Evolutionary conservation across 2,113 vertebrate species (phyloP).

Genomic region (Corythaixoides concolor): DNA sequence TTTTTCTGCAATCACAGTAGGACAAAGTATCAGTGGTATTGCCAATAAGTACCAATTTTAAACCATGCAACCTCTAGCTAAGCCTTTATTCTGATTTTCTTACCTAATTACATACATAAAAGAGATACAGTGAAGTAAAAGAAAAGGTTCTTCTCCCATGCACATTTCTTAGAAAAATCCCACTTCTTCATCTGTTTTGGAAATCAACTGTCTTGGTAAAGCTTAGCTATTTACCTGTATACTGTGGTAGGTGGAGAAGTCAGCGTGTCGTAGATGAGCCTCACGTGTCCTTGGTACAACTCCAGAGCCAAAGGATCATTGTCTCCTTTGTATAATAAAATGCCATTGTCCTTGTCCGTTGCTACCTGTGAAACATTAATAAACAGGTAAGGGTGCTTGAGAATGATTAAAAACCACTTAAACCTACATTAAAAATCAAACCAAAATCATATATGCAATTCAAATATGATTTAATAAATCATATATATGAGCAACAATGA

Average conservation of each 20-base stretch:
- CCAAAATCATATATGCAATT: neutral
- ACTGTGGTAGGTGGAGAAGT: constrained; percentile 92
- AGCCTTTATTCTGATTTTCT: neutral
- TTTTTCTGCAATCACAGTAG: neutral
- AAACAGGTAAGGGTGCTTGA: neutral
- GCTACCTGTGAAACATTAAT: constrained; percentile 82
- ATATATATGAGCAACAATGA: neutral
- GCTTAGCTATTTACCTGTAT: constrained; percentile 82
- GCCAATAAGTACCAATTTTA: neutral
- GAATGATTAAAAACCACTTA: neutral
- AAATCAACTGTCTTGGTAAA: neutral
- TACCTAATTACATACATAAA: neutral
- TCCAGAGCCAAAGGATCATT: constrained; percentile 94
- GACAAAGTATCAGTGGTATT: neutral
- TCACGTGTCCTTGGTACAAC: constrained; percentile 94
- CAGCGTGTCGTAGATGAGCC: constrained; percentile 91
- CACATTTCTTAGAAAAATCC: neutral
- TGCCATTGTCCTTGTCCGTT: constrained; percentile 93
- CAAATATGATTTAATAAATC: neutral
- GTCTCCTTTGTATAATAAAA: constrained; percentile 93
- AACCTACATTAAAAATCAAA: neutral
- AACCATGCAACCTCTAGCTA: neutral
- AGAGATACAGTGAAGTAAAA: neutral
- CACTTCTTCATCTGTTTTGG: neutral
- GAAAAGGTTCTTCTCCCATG: neutral